These are phyloP conservation scores for Manduca sexta DNA, from an alignment of 1,140 invertebrate genomes.

Conservation along the genomic window DNA sequence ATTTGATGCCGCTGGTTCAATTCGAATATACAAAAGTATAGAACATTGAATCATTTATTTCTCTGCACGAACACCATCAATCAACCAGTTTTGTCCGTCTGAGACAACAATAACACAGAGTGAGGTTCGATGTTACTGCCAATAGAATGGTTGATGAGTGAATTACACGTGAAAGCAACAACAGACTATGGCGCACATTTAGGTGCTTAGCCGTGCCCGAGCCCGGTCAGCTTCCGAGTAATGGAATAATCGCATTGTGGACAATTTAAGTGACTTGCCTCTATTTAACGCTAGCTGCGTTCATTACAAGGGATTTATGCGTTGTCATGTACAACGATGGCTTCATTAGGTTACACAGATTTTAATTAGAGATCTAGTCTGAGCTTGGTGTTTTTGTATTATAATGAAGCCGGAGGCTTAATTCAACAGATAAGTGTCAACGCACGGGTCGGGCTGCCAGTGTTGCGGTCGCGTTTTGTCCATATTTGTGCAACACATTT, in stretches of 20 bases:
- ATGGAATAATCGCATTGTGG: slow-evolving; percentile 65
- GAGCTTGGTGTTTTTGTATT: slow-evolving; percentile 8
- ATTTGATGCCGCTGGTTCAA: too few species aligned
- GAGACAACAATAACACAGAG: too few species aligned
- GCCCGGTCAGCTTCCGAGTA: slow-evolving; percentile 40
- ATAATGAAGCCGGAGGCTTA: slow-evolving; percentile 5
- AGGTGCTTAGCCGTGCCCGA: slow-evolving; percentile 17
- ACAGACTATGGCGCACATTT: slow-evolving; percentile 6
- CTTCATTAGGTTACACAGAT: slow-evolving; percentile 56
- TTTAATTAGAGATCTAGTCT: slow-evolving; percentile 51
- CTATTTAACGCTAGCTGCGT: slow-evolving; percentile 60
- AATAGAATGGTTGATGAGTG: too few species aligned
- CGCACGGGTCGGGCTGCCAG: slow-evolving; percentile 15
- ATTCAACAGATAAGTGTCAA: slow-evolving; percentile 13
- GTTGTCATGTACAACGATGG: slow-evolving; percentile 55
- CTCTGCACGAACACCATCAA: too few species aligned
- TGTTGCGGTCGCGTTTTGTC: slow-evolving; percentile 29
- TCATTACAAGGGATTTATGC: slow-evolving; percentile 67
- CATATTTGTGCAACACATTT: slow-evolving; percentile 38
- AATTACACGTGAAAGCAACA: background rate
- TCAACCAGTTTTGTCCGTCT: too few species aligned
- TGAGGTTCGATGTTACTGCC: too few species aligned
- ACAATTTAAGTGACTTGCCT: slow-evolving; percentile 57
- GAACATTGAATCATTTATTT: too few species aligned
- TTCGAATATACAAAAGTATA: too few species aligned